A percentile compares a stretch with the other conserved stretches of the same genome.
Evolutionary conservation across 2,888 invertebrate genomes (phyloP).

Genomic region (Cacoxenus indagator): DNA sequence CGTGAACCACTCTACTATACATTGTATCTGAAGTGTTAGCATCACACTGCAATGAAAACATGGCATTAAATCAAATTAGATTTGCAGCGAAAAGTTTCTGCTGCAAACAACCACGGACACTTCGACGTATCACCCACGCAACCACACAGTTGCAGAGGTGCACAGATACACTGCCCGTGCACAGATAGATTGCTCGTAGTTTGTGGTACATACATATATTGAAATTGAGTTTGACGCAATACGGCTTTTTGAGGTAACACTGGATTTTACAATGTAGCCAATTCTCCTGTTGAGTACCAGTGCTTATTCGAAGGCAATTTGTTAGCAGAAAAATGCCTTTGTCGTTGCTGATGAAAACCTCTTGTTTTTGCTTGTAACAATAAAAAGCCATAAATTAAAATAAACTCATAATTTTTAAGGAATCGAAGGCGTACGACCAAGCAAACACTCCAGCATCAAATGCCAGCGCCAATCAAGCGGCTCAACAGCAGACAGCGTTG

Average conservation of each 20-base stretch:
- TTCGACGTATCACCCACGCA: conserved; percentile 38
- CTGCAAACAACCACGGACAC: neutral
- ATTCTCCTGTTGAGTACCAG: neutral
- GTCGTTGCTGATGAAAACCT: no score
- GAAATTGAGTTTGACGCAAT: conserved; percentile 29
- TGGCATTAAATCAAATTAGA: conserved; percentile 23
- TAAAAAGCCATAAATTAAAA: neutral
- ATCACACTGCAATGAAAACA: neutral
- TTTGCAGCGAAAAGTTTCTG: conserved; percentile 16
- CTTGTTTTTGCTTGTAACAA: neutral
- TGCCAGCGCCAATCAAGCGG: conserved; percentile 27
- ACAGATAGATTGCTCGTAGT: no score
- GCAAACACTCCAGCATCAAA: conserved; percentile 60
- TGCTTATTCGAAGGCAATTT: neutral
- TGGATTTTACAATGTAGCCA: neutral
- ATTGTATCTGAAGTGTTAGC: no score
- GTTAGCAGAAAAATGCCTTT: neutral
- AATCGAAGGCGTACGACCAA: conserved; percentile 69
- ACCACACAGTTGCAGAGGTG: neutral
- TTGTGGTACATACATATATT: neutral
- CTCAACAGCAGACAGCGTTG: conserved; percentile 42
- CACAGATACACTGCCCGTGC: conserved; percentile 3
- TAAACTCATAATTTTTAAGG: conserved; percentile 48
- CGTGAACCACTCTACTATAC: no score
- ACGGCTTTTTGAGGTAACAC: conserved; percentile 46